Percentiles rank a stretch among this genome's conserved stretches.
Conservation (phyloP, 2,888 invertebrate genomes). For the Phoenoteleia sp. region DNA sequence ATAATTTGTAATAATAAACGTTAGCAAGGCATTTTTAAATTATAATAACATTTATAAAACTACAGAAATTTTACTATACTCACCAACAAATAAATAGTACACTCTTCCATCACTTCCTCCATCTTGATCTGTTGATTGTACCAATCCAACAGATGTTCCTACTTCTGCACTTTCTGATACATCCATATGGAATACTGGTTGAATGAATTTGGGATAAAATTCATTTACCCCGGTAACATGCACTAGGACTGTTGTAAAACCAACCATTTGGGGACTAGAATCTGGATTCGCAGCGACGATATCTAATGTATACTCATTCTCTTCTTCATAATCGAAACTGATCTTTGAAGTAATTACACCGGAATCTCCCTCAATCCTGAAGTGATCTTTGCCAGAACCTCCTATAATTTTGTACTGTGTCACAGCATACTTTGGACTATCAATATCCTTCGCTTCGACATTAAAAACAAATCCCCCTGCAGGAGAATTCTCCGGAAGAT, state of each 20-base stretch:
- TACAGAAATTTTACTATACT: neutral
- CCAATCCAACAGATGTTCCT: slow-evolving; percentile 94
- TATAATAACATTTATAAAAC: too few species aligned
- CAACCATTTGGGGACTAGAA: slow-evolving; percentile 90
- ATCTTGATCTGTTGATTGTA: slow-evolving; percentile 96
- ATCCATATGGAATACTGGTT: slow-evolving; percentile 96
- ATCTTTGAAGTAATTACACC: slow-evolving; percentile 93
- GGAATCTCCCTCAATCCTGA: slow-evolving; percentile 92
- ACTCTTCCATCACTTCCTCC: slow-evolving; percentile 95
- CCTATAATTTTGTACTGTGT: slow-evolving; percentile 94
- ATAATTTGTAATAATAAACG: too few species aligned
- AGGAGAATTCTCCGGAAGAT: slow-evolving; percentile 94
- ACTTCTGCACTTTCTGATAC: slow-evolving; percentile 97
- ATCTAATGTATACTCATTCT: slow-evolving; percentile 91
- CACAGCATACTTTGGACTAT: slow-evolving; percentile 95
- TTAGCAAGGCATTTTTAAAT: too few species aligned
- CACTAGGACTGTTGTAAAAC: slow-evolving; percentile 91
- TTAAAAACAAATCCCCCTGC: slow-evolving; percentile 92
- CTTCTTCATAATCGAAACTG: slow-evolving; percentile 96
- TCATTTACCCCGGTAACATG: slow-evolving; percentile 96
- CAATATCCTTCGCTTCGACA: slow-evolving; percentile 93
- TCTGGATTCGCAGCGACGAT: slow-evolving; percentile 96
- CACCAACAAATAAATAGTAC: slow-evolving; percentile 96
- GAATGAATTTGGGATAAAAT: slow-evolving; percentile 95
- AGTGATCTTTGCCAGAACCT: slow-evolving; percentile 91